Conservation (phyloP, 2,113 vertebrate species). For the Gavia stellata region DNA sequence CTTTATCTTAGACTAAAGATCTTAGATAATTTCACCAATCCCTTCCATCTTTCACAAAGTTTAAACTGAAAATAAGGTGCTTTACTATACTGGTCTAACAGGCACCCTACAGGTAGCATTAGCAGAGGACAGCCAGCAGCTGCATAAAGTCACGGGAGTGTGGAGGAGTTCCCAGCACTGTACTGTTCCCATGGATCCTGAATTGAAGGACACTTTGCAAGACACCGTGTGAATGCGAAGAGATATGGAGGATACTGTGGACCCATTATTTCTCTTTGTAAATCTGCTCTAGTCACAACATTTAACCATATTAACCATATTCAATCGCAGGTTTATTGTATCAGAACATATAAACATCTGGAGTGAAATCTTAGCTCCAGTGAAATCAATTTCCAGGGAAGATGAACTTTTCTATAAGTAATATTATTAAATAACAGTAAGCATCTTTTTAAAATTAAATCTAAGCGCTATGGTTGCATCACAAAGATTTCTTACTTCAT, state of each 20-base stretch:
- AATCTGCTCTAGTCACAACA: not conserved
- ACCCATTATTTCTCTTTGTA: not conserved
- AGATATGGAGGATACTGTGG: not conserved
- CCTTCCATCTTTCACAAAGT: not conserved
- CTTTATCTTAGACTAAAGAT: not conserved
- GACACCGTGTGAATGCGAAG: not conserved
- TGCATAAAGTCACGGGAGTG: not conserved
- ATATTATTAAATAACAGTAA: not conserved
- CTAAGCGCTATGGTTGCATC: not conserved
- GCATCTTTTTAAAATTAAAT: not conserved
- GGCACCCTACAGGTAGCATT: not conserved
- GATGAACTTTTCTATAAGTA: not conserved
- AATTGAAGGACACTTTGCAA: not conserved
- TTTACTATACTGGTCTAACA: not conserved
- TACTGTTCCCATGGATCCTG: not conserved
- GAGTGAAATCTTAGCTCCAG: not conserved
- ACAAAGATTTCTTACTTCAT: not conserved
- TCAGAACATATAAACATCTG: not conserved
- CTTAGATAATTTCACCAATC: not conserved
- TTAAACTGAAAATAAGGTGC: not conserved
- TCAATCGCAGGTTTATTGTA: not conserved
- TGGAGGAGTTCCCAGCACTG: not conserved
- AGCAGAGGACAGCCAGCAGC: not conserved
- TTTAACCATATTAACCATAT: not conserved
- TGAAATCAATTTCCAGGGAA: not conserved